These are phyloP conservation scores for Anabacerthia variegaticeps DNA, from an alignment of 2,797 vertebrate genomes.

Conservation along the genomic window DNA sequence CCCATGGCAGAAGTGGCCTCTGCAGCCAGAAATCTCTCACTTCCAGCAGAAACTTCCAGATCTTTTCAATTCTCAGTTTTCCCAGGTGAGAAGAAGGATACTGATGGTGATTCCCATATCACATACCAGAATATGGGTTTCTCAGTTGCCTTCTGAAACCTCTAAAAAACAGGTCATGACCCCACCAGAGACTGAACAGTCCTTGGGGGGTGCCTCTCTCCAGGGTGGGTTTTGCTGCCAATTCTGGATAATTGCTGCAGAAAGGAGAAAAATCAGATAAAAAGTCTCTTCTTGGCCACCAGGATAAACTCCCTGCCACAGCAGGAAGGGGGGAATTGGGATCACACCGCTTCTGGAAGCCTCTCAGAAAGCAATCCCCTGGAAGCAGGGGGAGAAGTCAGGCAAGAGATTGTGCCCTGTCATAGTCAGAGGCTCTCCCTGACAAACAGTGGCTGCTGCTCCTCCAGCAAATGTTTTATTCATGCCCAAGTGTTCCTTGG, in stretches of 20 bases:
- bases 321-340: background rate
- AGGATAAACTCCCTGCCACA: background rate
- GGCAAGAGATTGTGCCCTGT: background rate
- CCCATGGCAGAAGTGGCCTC: background rate
- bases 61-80: background rate
- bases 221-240: background rate
- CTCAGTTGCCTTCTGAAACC: background rate
- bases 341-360: background rate
- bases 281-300: background rate
- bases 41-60: background rate
- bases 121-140: accelerated
- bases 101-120: background rate
- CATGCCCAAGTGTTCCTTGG: background rate
- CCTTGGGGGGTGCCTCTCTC: background rate
- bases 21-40: background rate
- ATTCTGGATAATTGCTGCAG: background rate
- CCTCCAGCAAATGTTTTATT: constrained; percentile 24
- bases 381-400: background rate
- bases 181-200: background rate
- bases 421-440: background rate
- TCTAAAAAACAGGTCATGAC: background rate
- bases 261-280: background rate
- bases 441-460: background rate
- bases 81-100: background rate
- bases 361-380: accelerated